Base-by-base conservation (phyloP, 2,888 invertebrate genomes). In the Lasioglossum oenotherae region DNA sequence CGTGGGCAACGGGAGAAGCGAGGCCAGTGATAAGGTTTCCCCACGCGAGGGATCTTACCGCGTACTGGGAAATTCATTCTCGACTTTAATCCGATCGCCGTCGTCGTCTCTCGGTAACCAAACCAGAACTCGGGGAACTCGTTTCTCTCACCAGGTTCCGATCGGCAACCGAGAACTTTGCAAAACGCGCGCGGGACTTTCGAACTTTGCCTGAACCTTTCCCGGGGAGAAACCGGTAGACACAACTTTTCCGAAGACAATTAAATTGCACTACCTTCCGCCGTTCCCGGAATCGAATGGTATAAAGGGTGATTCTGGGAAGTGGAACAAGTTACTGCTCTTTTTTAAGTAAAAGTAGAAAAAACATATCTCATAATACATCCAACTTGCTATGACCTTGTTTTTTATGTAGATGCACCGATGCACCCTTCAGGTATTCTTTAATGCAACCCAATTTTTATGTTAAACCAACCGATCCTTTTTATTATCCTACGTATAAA, bases 151-250 rank as follows among this genome's bases (percentile, higher is more conserved):
- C 0, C 27, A 4, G 23, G 67, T 3, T 35, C 35, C 35, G 19
- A 35, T 35, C 35, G 31, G 19, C 35, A 31, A 16, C 6, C 31
- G 67, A 27, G 23, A 53, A 57, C 38, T n/a, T 38, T 74, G 44
- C 19, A 16, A 82, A 53, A n/a, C 53, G 53, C 35, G 49, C 35
- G 19, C 27, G 19, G 6, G 19, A 60, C 67, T 84, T 46, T 38
- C 46, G 19, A 84, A 84, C 46, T 74, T 69, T 46, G 53, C 1
- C 2, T 60, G 44, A 44, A 67, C 49, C 46, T 16, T 82, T 64
- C 6, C 27, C 10, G 53, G 0, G 53, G 8, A 23, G n/a, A 53
- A n/a, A 53, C 53, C 23, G 53, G 53, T 10, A 8, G 16, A 31
- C 14, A 16, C 16, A 64, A 64, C 64, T 64, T 31, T 31, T 6